Base-by-base conservation (phyloP, 2,113 vertebrate species). In the Ptilonorhynchus violaceus region DNA sequence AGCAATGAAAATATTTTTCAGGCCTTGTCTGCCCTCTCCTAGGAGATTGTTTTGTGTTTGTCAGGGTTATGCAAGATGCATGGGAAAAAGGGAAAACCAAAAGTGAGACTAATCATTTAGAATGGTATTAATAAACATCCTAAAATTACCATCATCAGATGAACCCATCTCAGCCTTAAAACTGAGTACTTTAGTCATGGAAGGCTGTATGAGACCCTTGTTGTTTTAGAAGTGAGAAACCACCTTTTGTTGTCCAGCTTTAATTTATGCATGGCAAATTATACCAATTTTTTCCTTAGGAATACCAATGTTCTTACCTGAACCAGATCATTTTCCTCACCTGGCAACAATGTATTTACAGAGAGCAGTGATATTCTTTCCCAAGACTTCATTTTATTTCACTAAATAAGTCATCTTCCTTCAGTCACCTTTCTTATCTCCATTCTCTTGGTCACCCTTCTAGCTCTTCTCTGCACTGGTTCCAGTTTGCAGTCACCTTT, bases 1-100 rank as follows among this genome's bases (percentile, higher is more conserved):
- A 81, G 88, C 56, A 87, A 67, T 64, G 85, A 90, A 93, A 95
- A 93, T 72, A 86, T 86, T 93, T 91, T 84, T 90, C 90, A 90
- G 90, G 80, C 46, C 30, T 67, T 68, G 68, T 62, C 80, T 82
- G 53, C 23, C 46, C 60, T 80, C 60, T 87, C 28, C 78, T 88
- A 81, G 33, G 76, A 94, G 64, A 92, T 60, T 23, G n/a, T 93
- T 94, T 64, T 87, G 56, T 87, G 18, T 69, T 87, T 16, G 2
- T 66, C n/a, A 49, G 56, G 16, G 79, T 86, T 94, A 92, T 60
- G 60, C 74, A 92, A 86, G 73, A 86, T 52, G 62, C 76, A 88
- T 78, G 80, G 69, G 76, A 84, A 93, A 95, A 92, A 35, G 47
- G 15, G 47, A 90, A 50, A 79, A 72, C 35, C 8, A 85, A 50